phyloP scores from a whole-genome alignment of 2,888 invertebrate genomes.

The Microdon myrmicae region DNA sequence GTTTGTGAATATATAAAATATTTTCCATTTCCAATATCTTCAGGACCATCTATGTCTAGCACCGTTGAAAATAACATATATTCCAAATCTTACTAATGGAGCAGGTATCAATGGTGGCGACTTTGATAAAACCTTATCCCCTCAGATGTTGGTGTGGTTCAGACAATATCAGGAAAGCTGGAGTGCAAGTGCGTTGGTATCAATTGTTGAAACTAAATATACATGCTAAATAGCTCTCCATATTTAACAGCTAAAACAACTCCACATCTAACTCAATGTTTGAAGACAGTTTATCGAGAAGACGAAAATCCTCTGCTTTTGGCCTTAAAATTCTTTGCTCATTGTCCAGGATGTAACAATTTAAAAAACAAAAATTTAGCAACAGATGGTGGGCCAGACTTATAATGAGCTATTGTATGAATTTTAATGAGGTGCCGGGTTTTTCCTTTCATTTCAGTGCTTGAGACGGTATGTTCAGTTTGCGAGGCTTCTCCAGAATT shows the following conservation, averaged over 20 bases:
- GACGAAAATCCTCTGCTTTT: slow-evolving; percentile 60
- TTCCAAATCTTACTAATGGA: slow-evolving; percentile 63
- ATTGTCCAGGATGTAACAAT: slow-evolving; percentile 64
- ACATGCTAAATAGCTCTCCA: neutral
- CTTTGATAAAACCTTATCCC: slow-evolving; percentile 61
- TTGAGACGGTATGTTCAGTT: slow-evolving; percentile 73
- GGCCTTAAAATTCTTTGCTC: slow-evolving; percentile 64
- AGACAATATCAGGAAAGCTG: slow-evolving; percentile 59
- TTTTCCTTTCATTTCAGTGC: slow-evolving; percentile 62
- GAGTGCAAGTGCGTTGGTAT: slow-evolving; percentile 56
- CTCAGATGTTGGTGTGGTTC: slow-evolving; percentile 59
- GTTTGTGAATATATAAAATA: neutral
- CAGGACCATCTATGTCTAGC: too few relatives aligned
- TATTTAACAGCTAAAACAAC: slow-evolving; percentile 58
- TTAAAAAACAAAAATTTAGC: slow-evolving; percentile 64
- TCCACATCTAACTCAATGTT: slow-evolving; percentile 57
- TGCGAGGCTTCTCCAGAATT: slow-evolving; percentile 65
- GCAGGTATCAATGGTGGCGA: slow-evolving; percentile 63
- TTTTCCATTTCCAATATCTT: too few relatives aligned
- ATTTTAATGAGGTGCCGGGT: too few relatives aligned
- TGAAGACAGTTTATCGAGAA: slow-evolving; percentile 55
- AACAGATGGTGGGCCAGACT: slow-evolving; percentile 54
- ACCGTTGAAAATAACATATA: slow-evolving; percentile 64
- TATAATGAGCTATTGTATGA: neutral
- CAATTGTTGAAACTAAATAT: neutral